Conservation (phyloP, 2,113 vertebrate genomes). For the Pimephales promelas region DNA sequence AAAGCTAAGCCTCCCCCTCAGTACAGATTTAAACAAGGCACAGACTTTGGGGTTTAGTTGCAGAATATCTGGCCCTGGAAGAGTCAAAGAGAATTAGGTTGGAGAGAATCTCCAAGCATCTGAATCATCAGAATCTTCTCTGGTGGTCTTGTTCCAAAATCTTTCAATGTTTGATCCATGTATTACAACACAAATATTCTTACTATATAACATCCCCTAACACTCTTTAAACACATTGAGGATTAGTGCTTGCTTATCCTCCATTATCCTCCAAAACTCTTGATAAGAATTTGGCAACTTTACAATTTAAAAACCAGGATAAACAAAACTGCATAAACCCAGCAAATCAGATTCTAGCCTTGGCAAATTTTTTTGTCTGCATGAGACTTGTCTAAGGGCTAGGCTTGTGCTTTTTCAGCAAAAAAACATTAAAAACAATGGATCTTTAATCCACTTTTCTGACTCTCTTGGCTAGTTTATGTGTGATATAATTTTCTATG, state of each 20-base stretch:
- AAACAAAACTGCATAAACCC: not conserved
- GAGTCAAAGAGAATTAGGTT: not conserved
- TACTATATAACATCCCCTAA: not conserved
- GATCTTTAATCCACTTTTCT: not conserved
- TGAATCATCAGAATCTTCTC: constrained; percentile 14
- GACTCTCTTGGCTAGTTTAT: not conserved
- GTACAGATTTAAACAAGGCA: constrained; percentile 7
- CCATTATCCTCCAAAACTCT: not conserved
- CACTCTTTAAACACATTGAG: not conserved
- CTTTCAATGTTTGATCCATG: not conserved
- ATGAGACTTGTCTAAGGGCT: not conserved
- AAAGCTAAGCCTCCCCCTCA: not conserved
- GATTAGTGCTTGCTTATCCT: constrained; percentile 4
- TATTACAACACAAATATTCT: not conserved
- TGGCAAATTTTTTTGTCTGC: not conserved
- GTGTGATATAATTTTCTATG: not conserved
- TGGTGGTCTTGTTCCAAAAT: constrained; percentile 12
- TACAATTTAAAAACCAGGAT: not conserved
- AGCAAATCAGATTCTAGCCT: not conserved
- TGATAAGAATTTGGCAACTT: not conserved
- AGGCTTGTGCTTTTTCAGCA: not conserved
- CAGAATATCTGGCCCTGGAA: not conserved
- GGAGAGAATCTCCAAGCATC: not conserved
- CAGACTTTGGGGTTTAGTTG: not conserved
- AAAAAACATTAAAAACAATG: not conserved